These are phyloP conservation scores for Dusona sp. DNA, from an alignment of 2,888 invertebrate genomes.

Conservation along the genomic window DNA sequence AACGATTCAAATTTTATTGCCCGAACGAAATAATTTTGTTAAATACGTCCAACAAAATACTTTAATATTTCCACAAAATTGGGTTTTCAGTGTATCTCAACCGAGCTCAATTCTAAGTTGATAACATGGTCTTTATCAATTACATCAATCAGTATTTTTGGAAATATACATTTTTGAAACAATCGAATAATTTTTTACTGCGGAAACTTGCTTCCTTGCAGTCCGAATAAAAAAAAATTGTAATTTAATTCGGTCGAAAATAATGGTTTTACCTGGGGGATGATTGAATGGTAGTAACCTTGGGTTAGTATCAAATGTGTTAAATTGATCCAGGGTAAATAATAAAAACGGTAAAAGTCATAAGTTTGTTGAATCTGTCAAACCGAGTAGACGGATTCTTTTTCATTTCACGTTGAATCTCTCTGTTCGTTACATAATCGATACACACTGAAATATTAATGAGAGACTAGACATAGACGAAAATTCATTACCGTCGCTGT, in stretches of 20 bases:
- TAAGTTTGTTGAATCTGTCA: neutral
- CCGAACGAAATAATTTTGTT: too few relatives aligned
- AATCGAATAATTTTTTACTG: neutral
- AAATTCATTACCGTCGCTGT: constrained; percentile 25
- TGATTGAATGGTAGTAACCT: neutral
- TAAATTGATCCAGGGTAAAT: neutral
- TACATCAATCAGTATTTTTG: neutral
- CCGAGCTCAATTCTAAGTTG: neutral
- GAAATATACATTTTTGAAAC: neutral
- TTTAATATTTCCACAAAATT: too few relatives aligned
- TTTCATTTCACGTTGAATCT: neutral
- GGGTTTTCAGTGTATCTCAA: too few relatives aligned
- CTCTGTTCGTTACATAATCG: neutral
- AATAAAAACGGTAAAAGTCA: neutral
- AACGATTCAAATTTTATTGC: too few relatives aligned
- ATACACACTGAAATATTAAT: constrained; percentile 6
- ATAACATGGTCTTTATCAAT: too few relatives aligned
- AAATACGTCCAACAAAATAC: too few relatives aligned
- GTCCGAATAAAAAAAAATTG: neutral
- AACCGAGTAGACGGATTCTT: neutral
- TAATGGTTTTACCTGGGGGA: neutral
- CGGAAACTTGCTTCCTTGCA: neutral
- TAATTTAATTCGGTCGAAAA: neutral
- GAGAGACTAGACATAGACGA: constrained; percentile 20
- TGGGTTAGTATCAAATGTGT: neutral